Percentiles rank a stretch among this genome's conserved stretches.
These are phyloP conservation scores for Phalacrocorax aristotelis DNA, from an alignment of 2,113 vertebrate genomes.

Conservation along the genomic window DNA sequence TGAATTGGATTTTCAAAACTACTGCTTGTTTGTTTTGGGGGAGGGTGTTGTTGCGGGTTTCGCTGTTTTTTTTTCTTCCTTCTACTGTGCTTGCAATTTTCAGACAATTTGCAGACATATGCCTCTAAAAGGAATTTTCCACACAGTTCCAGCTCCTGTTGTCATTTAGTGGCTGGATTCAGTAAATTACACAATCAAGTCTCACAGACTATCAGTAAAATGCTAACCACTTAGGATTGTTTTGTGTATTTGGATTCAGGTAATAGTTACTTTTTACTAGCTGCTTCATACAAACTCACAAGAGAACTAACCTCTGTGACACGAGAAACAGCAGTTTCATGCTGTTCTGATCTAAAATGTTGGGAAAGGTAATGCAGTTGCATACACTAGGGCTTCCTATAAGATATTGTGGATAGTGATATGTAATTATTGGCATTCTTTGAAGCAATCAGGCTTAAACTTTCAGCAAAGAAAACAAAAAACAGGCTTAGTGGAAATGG, in stretches of 20 bases:
- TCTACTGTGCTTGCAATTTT: background rate
- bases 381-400: background rate
- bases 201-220: background rate
- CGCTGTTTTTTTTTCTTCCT: background rate
- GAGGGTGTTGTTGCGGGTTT: background rate
- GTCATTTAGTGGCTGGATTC: conserved; percentile 14
- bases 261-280: conserved; percentile 24
- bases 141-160: background rate
- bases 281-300: background rate
- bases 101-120: background rate
- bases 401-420: background rate
- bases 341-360: conserved; percentile 22
- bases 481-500: background rate
- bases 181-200: conserved; percentile 36
- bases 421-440: conserved; percentile 42
- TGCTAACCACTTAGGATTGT: conserved; percentile 39
- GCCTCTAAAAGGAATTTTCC: conserved; percentile 11
- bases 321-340: background rate
- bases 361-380: conserved; percentile 17
- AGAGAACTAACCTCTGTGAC: conserved; percentile 26
- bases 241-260: conserved; percentile 46
- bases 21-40: background rate
- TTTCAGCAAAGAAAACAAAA: conserved; percentile 18
- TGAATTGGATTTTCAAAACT: background rate
- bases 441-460: conserved; percentile 38